Evolutionary conservation across 2,888 invertebrate species (phyloP).

Genomic region (Lampropteryx suffumata): DNA sequence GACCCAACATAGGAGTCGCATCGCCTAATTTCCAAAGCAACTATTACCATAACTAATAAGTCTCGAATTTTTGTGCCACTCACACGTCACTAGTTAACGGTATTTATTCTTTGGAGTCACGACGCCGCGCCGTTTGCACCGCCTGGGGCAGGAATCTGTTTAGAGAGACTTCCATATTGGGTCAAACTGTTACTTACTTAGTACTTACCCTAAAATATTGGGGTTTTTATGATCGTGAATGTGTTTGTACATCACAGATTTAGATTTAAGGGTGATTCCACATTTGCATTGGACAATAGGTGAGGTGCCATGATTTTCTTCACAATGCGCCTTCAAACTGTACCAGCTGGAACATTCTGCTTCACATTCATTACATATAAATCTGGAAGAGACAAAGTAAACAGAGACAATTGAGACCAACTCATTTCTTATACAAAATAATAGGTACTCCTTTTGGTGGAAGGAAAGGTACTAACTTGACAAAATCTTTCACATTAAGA

Average conservation of each 20-base stretch:
- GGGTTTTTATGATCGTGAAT: conserved; percentile 79
- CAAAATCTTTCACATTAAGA: conserved; percentile 66
- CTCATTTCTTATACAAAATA: too few relatives aligned
- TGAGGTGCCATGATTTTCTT: conserved; percentile 55
- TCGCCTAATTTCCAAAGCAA: too few relatives aligned
- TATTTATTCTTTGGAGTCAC: too few relatives aligned
- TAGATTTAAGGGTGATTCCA: conserved; percentile 74
- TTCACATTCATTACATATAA: conserved; percentile 67
- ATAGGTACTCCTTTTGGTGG: too few relatives aligned
- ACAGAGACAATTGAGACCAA: background rate
- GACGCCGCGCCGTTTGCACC: too few relatives aligned
- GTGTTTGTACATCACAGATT: conserved; percentile 79
- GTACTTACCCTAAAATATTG: conserved; percentile 70
- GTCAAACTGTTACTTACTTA: too few relatives aligned
- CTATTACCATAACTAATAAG: too few relatives aligned
- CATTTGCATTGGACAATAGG: conserved; percentile 74
- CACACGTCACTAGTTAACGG: too few relatives aligned
- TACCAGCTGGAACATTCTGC: conserved; percentile 75
- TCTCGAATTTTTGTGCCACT: too few relatives aligned
- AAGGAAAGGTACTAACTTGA: conserved; percentile 57
- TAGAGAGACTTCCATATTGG: too few relatives aligned
- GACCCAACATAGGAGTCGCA: too few relatives aligned
- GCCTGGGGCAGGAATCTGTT: too few relatives aligned
- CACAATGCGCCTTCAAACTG: conserved; percentile 66
- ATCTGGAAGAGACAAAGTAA: conserved; percentile 52